Evolutionary conservation across 2,888 invertebrate species (phyloP), one percentile per base, ranked within the genome.

Genomic region (Bellardia bayeri): DNA sequence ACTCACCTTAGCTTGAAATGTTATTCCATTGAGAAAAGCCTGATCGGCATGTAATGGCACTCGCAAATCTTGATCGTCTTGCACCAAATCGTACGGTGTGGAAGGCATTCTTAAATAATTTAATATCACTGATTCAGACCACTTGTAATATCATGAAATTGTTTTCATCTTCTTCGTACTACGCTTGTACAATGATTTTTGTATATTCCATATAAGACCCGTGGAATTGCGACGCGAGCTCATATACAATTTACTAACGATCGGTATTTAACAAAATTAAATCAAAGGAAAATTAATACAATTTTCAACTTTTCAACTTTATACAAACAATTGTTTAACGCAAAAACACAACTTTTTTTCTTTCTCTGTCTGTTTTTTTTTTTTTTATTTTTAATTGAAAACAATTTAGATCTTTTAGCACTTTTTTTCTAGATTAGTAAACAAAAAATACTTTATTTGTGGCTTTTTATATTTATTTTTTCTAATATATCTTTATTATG

Each of bases 31-130:
- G 84, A 93, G 93, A 95, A 99, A 99, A 89, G 99, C 99, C 94
- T 99, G 98, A 90, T 99, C 99, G 86, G 98, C 97, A 94, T 99
- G 98, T 90, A 99, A 94, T n/a, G 99, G 99, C 92, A 99, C 98
- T 92, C 98, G 95, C 88, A 97, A 97, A 94, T 99, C 99, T 94
- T 97, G 98, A 92, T 99, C 98, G 94, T 99, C 99, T 91, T 98
- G 97, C 92, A 99, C 99, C 94, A 98, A 95, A 94, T 99, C 97
- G 95, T 99, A 99, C 91, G 95, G 95, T 94, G 97, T 97, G 92
- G 97, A 97, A 93, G 97, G 97, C 97, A 97, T 97, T 94, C 95
- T 96, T 89, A 93, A 91, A 91, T 93, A 93, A 91, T 93, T 93
- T 90, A 93, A 91, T 92, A 94, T 92, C 92, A 93, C 93, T 92